Conservation (phyloP, 2,113 vertebrate species). For the Bufo gargarizans region DNA sequence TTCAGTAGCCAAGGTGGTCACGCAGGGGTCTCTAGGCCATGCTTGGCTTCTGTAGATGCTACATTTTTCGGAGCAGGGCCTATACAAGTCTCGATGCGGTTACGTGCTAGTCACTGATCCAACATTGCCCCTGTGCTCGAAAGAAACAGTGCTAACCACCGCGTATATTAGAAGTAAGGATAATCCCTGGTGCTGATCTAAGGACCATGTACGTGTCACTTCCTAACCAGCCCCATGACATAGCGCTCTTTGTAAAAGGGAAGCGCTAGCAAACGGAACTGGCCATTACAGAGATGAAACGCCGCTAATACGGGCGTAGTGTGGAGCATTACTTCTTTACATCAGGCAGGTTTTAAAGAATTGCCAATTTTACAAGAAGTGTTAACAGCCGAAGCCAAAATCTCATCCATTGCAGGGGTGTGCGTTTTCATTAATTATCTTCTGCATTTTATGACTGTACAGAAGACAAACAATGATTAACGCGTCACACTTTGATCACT, state of each 20-base stretch:
- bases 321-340: neutral
- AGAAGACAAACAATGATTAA: neutral
- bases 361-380: neutral
- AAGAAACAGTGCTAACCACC: too few relatives aligned
- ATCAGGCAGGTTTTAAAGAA: neutral
- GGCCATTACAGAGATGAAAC: neutral
- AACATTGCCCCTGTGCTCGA: too few relatives aligned
- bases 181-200: too few relatives aligned
- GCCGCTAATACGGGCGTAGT: neutral
- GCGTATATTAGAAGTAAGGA: too few relatives aligned
- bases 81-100: too few relatives aligned
- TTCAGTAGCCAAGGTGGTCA: too few relatives aligned
- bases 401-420: neutral
- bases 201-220: neutral
- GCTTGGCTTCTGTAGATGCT: too few relatives aligned
- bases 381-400: neutral
- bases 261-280: neutral
- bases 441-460: neutral
- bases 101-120: too few relatives aligned
- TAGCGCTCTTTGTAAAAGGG: neutral
- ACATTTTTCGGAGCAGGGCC: too few relatives aligned
- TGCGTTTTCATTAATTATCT: neutral
- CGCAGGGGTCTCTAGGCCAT: too few relatives aligned
- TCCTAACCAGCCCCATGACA: neutral
- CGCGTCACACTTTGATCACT: slow-evolving; percentile 18